phyloP scores from a whole-genome alignment of 37 sponge, comb jelly and placozoan species.

The Theonella swinhoei region DNA sequence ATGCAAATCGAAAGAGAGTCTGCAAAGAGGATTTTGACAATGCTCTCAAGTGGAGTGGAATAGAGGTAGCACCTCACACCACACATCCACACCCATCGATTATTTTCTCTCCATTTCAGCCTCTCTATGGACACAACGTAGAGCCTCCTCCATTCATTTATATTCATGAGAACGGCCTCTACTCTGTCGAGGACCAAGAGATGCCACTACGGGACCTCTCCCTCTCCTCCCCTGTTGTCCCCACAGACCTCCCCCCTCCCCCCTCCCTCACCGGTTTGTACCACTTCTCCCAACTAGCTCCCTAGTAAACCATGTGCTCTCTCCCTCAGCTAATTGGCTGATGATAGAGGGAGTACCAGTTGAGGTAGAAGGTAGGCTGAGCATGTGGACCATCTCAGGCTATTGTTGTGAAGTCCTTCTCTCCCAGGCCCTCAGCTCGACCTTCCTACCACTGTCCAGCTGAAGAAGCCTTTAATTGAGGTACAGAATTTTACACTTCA shows the following conservation, averaged over 20 bases:
- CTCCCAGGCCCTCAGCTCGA: background rate
- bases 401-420: background rate
- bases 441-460: background rate
- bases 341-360: conserved; percentile 46
- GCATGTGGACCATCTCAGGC: background rate
- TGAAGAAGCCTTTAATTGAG: background rate
- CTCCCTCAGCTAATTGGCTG: conserved; percentile 45
- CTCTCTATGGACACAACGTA: conserved; percentile 28
- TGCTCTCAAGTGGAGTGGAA: conserved; percentile 77
- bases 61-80: conserved; percentile 67
- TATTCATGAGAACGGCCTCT: conserved; percentile 40
- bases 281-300: too few species aligned
- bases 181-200: conserved; percentile 32
- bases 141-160: conserved; percentile 23
- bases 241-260: conserved; percentile 8
- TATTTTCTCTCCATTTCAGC: conserved; percentile 5
- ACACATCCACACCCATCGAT: background rate
- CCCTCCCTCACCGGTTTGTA: background rate
- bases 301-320: too few species aligned
- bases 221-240: background rate
- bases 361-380: background rate
- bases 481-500: background rate
- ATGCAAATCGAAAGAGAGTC: conserved; percentile 61
- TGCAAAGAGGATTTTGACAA: conserved; percentile 55
- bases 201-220: conserved; percentile 28